phyloP scores from a whole-genome alignment of 2,113 vertebrate species.

The Loxodonta africana region DNA sequence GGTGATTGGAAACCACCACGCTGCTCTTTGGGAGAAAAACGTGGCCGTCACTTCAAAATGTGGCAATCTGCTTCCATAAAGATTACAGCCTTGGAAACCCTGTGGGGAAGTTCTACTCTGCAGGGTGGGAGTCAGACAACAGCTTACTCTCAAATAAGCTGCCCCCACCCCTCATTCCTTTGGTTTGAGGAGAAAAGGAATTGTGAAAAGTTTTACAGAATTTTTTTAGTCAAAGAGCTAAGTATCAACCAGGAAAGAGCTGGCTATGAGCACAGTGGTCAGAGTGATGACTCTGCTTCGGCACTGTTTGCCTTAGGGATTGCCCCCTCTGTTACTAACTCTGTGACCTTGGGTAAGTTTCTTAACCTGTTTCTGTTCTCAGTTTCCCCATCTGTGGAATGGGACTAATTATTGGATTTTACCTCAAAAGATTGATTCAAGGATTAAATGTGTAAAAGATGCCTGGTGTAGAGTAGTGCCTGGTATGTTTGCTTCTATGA shows the following conservation, averaged over 20 bases:
- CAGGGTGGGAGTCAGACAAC: no score
- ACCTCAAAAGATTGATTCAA: not conserved
- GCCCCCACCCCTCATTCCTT: not conserved
- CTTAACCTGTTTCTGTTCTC: not conserved
- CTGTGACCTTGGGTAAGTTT: not conserved
- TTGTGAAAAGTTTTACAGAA: not conserved
- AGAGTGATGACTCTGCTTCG: not conserved
- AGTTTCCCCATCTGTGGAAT: not conserved
- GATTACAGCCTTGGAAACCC: not conserved
- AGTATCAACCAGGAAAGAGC: not conserved
- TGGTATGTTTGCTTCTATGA: not conserved
- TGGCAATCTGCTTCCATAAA: not conserved
- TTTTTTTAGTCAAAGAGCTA: not conserved
- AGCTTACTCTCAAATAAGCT: not conserved
- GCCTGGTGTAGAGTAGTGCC: not conserved
- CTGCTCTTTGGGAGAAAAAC: not conserved
- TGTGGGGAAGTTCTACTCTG: not conserved
- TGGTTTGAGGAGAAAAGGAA: not conserved
- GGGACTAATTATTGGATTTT: not conserved
- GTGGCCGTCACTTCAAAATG: not conserved
- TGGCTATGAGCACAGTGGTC: not conserved
- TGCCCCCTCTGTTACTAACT: not conserved
- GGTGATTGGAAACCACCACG: not conserved
- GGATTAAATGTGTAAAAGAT: not conserved
- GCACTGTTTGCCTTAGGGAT: not conserved